Base-by-base conservation (phyloP, 2,113 vertebrate species). In the Atrichornis clamosus region DNA sequence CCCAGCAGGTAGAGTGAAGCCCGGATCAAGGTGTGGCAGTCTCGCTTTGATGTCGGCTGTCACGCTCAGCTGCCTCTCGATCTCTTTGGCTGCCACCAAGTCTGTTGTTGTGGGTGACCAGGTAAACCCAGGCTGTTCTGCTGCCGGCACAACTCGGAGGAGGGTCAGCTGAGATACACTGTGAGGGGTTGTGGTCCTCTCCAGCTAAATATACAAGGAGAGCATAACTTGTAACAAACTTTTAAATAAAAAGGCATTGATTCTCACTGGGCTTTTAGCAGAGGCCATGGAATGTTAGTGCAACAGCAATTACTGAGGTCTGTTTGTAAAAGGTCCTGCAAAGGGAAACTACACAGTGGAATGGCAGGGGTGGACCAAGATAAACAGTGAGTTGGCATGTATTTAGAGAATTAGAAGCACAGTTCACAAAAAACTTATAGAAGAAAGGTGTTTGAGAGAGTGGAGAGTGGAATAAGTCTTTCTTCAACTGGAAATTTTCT, bases 1-100 rank as follows among this genome's bases (percentile, higher is more conserved):
- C 97, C 98, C 22, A 97, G 98, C 98, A 99, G 98, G 98, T 96
- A 97, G 59, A 98, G 97, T 96, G 97, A 98, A 95, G 98, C 92
- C 98, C 86, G 97, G 98, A 98, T 98, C 98, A 98, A 98, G 98
- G 98, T 98, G 98, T 98, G 98, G 97, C 94, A 90, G 96, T 98
- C 97, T 72, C 24, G 6, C 98, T 98, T 99, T 98, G 98, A 98
- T 98, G 98, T 98, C 53, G 47, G 84, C 97, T 98, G 98, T 98
- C 98, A 98, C 58, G 96, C 98, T 98, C 96, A n/a, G 93, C 87
- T 98, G 98, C 98, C 90, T 97, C 95, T 92, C 67, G 95, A 98
- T 97, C 98, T 97, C 97, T 91, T 97, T 99, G 98, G 98, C 98
- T 98, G 98, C 98, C 98, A 95, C 76, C 81, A 94, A 97, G 98